Evolutionary conservation across 2,113 vertebrate species (phyloP), one percentile per base, ranked within the genome.

Genomic region (Clarias macrocephalus): DNA sequence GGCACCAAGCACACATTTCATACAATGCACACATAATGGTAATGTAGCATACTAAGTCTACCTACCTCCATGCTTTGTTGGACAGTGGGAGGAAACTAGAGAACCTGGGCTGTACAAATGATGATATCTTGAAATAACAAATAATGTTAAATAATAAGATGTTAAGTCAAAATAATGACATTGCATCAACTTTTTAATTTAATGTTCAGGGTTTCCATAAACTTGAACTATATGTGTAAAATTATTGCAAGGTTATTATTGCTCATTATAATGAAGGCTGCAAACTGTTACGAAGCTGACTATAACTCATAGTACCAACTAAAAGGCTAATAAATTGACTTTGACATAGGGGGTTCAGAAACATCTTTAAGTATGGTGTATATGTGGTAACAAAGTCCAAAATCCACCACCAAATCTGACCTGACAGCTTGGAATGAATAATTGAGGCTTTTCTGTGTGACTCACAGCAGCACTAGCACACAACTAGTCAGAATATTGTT

Each of bases 361-460:
- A 42, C 72, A 11, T 48, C 37, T 48, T 75, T 76, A n/a, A n/a
- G 23, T 54, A 54, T 52, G 48, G 73, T 76, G 73, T 15, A 15
- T 76, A 54, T 76, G 21, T 76, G 42, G 42, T 54, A 76, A 48
- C 70, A 73, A 75, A 52, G 72, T 76, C 37, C 23, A 76, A 76
- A 76, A 25, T 76, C 23, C 54, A 12, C 7, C 48, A 54, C 73
- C 42, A 76, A 54, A 76, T 52, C 42, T 76, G 23, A 76, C 42
- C 73, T 76, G 73, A 76, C 73, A 76, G 73, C 23, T n/a, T 76
- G 73, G 73, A 76, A 76, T 54, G 42, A 76, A 76, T 76, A 76
- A 76, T 54, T 76, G 42, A 76, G 42, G 42, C 37, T 52, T 52
- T 75, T 76, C 73, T 52, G 73, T 76, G 73, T 52, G 72, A 75